Evolutionary conservation across 2,888 invertebrate genomes (phyloP).

Genomic region (Apotomis capreana): DNA sequence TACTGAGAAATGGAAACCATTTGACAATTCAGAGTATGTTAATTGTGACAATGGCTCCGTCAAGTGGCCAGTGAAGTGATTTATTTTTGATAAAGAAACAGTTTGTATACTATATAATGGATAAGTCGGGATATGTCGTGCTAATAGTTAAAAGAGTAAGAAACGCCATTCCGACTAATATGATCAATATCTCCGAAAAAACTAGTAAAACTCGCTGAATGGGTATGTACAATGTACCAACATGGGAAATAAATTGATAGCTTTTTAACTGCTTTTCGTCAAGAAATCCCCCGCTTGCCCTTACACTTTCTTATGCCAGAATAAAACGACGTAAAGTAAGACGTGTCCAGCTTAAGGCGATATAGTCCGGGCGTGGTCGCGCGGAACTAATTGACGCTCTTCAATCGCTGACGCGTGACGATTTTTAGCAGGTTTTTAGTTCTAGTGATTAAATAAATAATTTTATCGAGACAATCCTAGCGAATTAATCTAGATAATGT

Average conservation of each 20-base stretch:
- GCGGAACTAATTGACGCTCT: too few relatives aligned
- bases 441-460: too few relatives aligned
- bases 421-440: too few relatives aligned
- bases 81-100: conserved; percentile 13
- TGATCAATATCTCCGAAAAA: conserved; percentile 11
- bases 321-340: too few relatives aligned
- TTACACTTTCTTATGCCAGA: not conserved
- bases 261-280: too few relatives aligned
- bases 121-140: conserved; percentile 6
- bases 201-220: conserved; percentile 3
- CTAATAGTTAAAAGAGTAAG: conserved; percentile 18
- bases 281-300: too few relatives aligned
- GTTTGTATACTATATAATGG: conserved; percentile 10
- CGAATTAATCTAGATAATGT: too few relatives aligned
- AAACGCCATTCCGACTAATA: conserved; percentile 17
- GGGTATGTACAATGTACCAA: conserved; percentile 4
- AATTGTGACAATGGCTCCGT: conserved; percentile 17
- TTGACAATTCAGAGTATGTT: conserved; percentile 12
- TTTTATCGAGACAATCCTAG: too few relatives aligned
- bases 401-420: too few relatives aligned
- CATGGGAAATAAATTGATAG: too few relatives aligned
- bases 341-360: too few relatives aligned
- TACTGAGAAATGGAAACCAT: conserved; percentile 7
- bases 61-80: conserved; percentile 19
- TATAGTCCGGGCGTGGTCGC: too few relatives aligned